These are phyloP conservation scores for Platalea minor DNA, from an alignment of 2,797 vertebrate genomes.

Conservation along the genomic window DNA sequence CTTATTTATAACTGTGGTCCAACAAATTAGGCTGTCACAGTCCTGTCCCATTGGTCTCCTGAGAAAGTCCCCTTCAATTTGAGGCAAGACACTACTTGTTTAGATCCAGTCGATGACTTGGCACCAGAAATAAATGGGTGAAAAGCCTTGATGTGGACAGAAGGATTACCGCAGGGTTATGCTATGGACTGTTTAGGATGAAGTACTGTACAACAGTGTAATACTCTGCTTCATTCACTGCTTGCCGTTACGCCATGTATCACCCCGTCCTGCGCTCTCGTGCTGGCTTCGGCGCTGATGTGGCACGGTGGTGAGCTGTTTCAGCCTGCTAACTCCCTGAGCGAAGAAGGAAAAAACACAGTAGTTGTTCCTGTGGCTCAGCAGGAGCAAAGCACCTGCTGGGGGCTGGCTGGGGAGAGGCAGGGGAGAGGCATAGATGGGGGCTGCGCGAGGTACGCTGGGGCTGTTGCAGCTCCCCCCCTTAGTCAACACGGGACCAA, in stretches of 20 bases:
- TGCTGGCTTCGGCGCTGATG: neutral
- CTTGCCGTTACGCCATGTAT: fast-evolving
- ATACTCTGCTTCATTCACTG: neutral
- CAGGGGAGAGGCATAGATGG: neutral
- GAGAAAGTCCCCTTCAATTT: neutral
- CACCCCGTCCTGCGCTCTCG: fast-evolving
- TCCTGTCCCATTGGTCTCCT: neutral
- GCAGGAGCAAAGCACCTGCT: neutral
- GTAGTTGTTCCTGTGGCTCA: neutral
- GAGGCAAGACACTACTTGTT: neutral
- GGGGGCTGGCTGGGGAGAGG: neutral
- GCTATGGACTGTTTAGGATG: neutral
- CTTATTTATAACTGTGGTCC: neutral
- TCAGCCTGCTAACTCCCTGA: neutral
- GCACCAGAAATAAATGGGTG: neutral
- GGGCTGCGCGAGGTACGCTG: fast-evolving
- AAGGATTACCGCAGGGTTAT: neutral
- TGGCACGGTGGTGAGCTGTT: neutral
- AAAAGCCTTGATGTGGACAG: neutral
- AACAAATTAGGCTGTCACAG: neutral
- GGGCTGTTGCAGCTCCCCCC: neutral
- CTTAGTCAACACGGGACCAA: neutral
- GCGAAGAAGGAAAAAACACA: neutral
- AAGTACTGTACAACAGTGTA: neutral
- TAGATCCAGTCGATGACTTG: neutral